A percentile compares a stretch with the other conserved stretches of the same genome.
Evolutionary conservation across 2,888 invertebrate species (phyloP).

Genomic region (Gasteruption jaculator): DNA sequence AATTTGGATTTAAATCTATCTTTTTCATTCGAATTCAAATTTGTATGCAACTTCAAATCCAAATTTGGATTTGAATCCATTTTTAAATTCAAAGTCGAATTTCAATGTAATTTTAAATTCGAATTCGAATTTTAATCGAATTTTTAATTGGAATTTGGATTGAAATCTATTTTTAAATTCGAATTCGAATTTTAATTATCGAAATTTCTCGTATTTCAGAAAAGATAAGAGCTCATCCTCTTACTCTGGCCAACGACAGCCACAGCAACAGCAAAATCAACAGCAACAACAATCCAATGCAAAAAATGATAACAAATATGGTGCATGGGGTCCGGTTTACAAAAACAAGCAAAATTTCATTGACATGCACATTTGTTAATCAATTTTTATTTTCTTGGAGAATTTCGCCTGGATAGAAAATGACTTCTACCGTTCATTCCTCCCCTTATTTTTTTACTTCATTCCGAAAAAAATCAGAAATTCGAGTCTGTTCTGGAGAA

Average conservation of each 20-base stretch:
- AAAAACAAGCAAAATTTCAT: slow-evolving; percentile 71
- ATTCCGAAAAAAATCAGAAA: too few relatives aligned
- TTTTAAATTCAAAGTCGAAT: not conserved
- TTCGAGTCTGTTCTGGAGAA: too few relatives aligned
- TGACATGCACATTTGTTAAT: slow-evolving; percentile 65
- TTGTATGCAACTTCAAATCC: not conserved
- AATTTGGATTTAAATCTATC: too few relatives aligned
- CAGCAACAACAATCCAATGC: slow-evolving; percentile 43
- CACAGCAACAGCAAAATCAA: slow-evolving; percentile 42
- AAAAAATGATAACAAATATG: slow-evolving; percentile 51
- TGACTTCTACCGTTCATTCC: too few relatives aligned
- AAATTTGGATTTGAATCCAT: too few relatives aligned
- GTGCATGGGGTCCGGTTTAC: slow-evolving; percentile 70
- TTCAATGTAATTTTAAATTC: not conserved
- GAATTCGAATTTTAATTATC: slow-evolving; percentile 3
- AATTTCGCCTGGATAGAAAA: too few relatives aligned
- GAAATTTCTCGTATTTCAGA: too few relatives aligned
- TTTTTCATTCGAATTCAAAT: slow-evolving; percentile 11
- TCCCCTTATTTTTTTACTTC: too few relatives aligned
- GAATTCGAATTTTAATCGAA: too few relatives aligned
- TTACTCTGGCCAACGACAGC: slow-evolving; percentile 31
- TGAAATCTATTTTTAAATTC: slow-evolving; percentile 14
- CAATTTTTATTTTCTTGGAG: too few relatives aligned
- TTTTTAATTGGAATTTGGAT: too few relatives aligned
- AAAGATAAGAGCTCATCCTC: too few relatives aligned